Conservation (phyloP, 2,888 invertebrate genomes). For the Cinara cedri region DNA sequence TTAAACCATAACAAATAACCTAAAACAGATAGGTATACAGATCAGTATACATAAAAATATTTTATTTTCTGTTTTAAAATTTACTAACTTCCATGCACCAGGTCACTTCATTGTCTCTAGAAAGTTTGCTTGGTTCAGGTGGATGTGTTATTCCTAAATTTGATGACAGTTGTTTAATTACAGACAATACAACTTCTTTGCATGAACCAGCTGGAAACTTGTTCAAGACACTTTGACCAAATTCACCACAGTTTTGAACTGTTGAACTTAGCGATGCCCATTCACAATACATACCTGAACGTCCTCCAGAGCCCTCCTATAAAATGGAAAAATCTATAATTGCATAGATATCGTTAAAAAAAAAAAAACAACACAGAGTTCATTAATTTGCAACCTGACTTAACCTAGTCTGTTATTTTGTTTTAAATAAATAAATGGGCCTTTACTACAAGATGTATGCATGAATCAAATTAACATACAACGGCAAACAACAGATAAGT, state of each 20-base stretch:
- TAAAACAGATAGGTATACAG: conserved; percentile 62
- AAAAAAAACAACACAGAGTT: neutral
- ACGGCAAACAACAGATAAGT: too few relatives aligned
- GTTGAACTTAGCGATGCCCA: conserved; percentile 76
- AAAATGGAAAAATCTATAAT: neutral
- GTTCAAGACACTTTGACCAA: conserved; percentile 76
- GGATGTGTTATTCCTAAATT: conserved; percentile 77
- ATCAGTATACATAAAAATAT: neutral
- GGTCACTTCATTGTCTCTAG: conserved; percentile 75
- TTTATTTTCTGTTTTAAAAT: conserved; percentile 2
- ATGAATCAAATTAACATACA: too few relatives aligned
- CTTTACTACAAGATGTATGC: neutral
- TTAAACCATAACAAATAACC: conserved; percentile 92
- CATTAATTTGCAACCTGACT: conserved; percentile 7
- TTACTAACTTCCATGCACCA: conserved; percentile 75
- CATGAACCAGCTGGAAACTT: conserved; percentile 77
- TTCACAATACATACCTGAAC: conserved; percentile 75
- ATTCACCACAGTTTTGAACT: conserved; percentile 71
- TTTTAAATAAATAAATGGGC: neutral
- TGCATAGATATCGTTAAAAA: conserved; percentile 29
- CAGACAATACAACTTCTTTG: conserved; percentile 79
- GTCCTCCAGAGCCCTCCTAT: conserved; percentile 41
- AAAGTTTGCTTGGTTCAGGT: conserved; percentile 81
- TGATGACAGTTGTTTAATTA: conserved; percentile 78
- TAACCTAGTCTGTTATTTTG: neutral